These are phyloP conservation scores for Leucoraja erinaceus DNA, from an alignment of 2,113 vertebrate genomes.

Conservation along the genomic window DNA sequence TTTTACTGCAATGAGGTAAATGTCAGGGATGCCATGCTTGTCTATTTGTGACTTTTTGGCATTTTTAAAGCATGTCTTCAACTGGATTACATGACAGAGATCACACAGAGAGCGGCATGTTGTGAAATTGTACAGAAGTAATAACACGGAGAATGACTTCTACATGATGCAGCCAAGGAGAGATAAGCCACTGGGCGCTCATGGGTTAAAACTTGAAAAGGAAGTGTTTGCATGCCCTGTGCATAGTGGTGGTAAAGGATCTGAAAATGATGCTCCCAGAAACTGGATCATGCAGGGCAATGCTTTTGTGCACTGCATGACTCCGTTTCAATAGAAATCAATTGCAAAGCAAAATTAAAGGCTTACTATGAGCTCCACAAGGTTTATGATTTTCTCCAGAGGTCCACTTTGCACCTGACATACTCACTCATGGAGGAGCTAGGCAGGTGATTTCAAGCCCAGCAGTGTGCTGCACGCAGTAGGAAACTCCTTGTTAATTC, in stretches of 20 bases:
- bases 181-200: not conserved
- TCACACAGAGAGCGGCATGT: not conserved
- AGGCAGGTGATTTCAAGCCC: too few relatives aligned
- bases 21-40: not conserved
- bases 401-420: too few relatives aligned
- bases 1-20: not conserved
- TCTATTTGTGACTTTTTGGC: not conserved
- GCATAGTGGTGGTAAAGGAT: not conserved
- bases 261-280: not conserved
- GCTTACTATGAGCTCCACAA: too few relatives aligned
- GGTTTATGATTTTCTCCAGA: too few relatives aligned
- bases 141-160: not conserved
- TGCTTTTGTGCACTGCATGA: too few relatives aligned
- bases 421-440: too few relatives aligned
- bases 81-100: not conserved
- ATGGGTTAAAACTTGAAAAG: not conserved
- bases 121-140: not conserved
- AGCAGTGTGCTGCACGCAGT: too few relatives aligned
- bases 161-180: not conserved
- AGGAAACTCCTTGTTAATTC: too few relatives aligned
- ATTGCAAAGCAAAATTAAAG: too few relatives aligned
- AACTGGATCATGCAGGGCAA: too few relatives aligned
- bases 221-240: not conserved
- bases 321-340: too few relatives aligned
- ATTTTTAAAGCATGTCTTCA: not conserved